Evolutionary conservation across 2,888 invertebrate species (phyloP), one percentile per base, ranked within the genome.

Genomic region (Acronicta psi): DNA sequence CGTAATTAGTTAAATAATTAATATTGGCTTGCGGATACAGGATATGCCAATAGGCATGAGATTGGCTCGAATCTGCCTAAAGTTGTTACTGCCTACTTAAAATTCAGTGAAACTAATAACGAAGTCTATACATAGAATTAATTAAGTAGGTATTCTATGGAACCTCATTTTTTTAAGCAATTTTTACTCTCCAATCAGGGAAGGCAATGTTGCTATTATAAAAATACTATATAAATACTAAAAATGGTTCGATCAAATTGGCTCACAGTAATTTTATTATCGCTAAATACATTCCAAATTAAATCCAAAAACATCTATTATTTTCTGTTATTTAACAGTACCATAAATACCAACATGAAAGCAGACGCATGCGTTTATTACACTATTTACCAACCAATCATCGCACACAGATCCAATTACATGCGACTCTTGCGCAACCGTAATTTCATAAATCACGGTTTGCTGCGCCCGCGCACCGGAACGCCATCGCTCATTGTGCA

Each of bases 361-460:
- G 59, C 42, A 46, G 20, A 13, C 50, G 9, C 61, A 44, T 41
- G 46, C 18, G 14, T 43, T 17, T 42, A 47, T 42, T 34, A 36
- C 50, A 53, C 40, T 29, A 54, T 44, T 56, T 38, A 46, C 46
- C 10, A 38, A 66, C 53, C 59, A 73, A 67, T 70, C 68, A 70
- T 52, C 57, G 42, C 34, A 47, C 25, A 40, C 50, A 62, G 50
- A 73, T 69, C 61, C 53, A 75, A 73, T 75, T 67, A 76, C 50
- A 46, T 55, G 20, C 50, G 45, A 53, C 36, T 57, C 61, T 75
- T 75, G 66, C 75, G 75, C 62, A 77, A 72, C 69, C 37, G 46
- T 51, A 62, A 61, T 74, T 75, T 58, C 52, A 67, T 75, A 77
- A 69, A 77, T 74, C 57, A 69, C 53, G 38, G 50, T 50, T 52